phyloP scores from a whole-genome alignment of 2,113 vertebrate genomes.

The Meriones unguiculatus region DNA sequence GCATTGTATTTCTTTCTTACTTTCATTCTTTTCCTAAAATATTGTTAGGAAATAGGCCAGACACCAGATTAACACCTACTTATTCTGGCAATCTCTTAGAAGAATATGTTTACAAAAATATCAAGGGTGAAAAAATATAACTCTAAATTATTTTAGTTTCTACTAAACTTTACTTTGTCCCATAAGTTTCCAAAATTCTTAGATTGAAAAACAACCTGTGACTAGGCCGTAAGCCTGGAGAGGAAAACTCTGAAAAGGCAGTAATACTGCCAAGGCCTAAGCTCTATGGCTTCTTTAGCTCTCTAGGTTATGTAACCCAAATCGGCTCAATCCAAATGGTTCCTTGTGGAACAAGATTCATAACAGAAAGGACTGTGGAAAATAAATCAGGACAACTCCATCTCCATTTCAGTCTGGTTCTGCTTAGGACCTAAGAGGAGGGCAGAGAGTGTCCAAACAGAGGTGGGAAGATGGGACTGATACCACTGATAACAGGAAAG shows the following conservation, averaged over 20 bases:
- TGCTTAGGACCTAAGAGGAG: neutral
- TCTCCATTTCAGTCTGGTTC: neutral
- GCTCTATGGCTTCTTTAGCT: neutral
- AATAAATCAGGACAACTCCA: slow-evolving; percentile 32
- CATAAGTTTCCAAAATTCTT: slow-evolving; percentile 8
- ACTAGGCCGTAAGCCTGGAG: neutral
- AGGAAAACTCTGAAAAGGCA: slow-evolving; percentile 12
- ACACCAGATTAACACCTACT: neutral
- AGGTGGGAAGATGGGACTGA: neutral
- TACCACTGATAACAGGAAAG: neutral
- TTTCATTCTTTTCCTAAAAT: slow-evolving; percentile 45
- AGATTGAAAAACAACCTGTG: slow-evolving; percentile 25
- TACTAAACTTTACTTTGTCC: slow-evolving; percentile 1
- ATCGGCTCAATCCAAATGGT: neutral
- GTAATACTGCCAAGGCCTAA: neutral
- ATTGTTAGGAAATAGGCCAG: slow-evolving; percentile 4
- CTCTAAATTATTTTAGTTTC: neutral
- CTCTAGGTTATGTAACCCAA: neutral
- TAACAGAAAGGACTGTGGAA: neutral
- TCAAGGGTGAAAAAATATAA: neutral
- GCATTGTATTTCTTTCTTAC: neutral
- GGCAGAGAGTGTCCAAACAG: neutral
- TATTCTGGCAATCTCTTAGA: neutral
- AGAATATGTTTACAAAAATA: neutral
- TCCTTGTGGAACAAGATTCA: neutral